A percentile compares a stretch with the other conserved stretches of the same genome.
phyloP scores from a whole-genome alignment of 2,113 vertebrate genomes.

The Malurus alboscapulatus region DNA sequence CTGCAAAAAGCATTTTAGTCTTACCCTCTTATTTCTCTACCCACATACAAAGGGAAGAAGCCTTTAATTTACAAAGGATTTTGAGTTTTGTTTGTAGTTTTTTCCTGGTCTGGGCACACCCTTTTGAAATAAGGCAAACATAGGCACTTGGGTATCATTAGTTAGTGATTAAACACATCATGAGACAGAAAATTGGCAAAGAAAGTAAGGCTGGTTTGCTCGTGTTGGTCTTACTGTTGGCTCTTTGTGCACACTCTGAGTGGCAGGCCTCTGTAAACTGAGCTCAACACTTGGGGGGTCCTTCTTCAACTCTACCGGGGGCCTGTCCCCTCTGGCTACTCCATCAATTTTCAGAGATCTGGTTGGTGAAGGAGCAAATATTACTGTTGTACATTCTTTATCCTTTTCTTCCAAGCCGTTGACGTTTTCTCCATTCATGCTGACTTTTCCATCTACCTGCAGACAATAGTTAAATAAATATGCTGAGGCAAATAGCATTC shows the following conservation, averaged over 20 bases:
- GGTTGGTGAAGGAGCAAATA: conserved; percentile 56
- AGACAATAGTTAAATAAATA: conserved; percentile 49
- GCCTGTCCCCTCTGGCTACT: conserved; percentile 59
- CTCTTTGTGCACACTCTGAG: conserved; percentile 64
- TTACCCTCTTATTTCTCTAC: neutral
- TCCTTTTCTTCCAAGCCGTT: conserved; percentile 67
- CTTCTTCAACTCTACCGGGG: conserved; percentile 52
- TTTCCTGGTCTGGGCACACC: neutral
- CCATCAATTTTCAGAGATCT: conserved; percentile 71
- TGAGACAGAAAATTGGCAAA: conserved; percentile 19
- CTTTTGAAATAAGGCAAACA: conserved; percentile 32
- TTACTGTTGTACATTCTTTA: conserved; percentile 36
- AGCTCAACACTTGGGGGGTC: conserved; percentile 67
- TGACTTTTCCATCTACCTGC: conserved; percentile 82
- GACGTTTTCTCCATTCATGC: conserved; percentile 79
- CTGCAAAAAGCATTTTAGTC: neutral
- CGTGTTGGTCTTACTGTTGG: conserved; percentile 69
- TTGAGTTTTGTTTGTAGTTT: neutral
- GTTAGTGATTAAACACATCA: conserved; percentile 4
- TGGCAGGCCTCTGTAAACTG: conserved; percentile 70
- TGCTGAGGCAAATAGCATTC: neutral
- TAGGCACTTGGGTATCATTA: conserved; percentile 29
- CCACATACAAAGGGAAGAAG: conserved; percentile 13
- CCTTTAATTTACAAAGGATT: conserved; percentile 28
- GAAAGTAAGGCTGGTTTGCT: conserved; percentile 19